Base-by-base conservation (phyloP, 2,797 vertebrate species). In the Mastacembelus armatus region DNA sequence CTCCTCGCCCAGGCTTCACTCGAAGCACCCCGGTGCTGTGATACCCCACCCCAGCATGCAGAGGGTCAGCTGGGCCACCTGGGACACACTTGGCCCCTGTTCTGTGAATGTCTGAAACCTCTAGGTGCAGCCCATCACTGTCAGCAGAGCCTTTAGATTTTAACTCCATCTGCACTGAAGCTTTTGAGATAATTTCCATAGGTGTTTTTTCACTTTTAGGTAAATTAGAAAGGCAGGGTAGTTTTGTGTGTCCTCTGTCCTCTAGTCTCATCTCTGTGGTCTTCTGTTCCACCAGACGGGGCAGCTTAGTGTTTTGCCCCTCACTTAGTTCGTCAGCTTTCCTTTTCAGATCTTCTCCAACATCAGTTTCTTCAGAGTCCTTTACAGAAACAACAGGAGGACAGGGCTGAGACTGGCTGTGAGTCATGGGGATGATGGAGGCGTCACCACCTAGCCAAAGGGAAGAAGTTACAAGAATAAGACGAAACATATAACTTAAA, bases 41-140 rank as follows among this genome's bases (percentile, higher is more conserved):
- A 85, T 96, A 99, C 0, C 85, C 88, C 1, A 26, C 30, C 0
- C 97, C 96, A 0, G 96, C 90, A 8, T 44, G 35, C 24, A 61
- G 79, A 0, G 91, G 84, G 87, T 99, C 97, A 0, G 61, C 75
- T 0, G 76, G 75, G 16, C 90, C 93, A 1, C 95, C 95, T 0
- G 94, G 92, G 16, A 98, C 95, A 16, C 96, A 97, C 83, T 98
- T 99, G 6, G 97, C 97, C 67, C 98, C 98, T 0, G 98, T 99
- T 74, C 98, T 94, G 21, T 96, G 87, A 56, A 96, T 4, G 48
- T 99, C 97, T 6, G 73, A 71, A 7, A 85, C 36, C 42, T 14
- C 71, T 16, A 24, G 29, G 18, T 1, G n/a, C 1, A 2, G 33
- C 12, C 42, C 38, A 6, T 19, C 0, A 0, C 35, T 14, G 7